A percentile compares a stretch with the other conserved stretches of the same genome.
These are phyloP conservation scores for Germaria angustata DNA, from an alignment of 2,888 invertebrate species.

Conservation along the genomic window DNA sequence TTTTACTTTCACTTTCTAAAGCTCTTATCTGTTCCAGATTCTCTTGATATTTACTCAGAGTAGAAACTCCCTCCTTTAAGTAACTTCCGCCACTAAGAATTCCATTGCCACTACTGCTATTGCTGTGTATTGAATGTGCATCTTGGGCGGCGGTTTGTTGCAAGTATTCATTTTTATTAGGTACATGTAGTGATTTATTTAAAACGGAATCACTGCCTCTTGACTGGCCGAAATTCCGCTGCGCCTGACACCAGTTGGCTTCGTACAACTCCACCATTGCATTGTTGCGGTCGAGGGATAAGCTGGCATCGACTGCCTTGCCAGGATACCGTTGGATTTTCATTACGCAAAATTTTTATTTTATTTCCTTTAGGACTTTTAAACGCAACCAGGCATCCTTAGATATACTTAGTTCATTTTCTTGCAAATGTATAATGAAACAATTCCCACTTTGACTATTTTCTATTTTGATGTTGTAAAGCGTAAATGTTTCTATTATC, in stretches of 20 bases:
- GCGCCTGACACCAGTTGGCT: conserved; percentile 91
- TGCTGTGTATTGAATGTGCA: neutral
- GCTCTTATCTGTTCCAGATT: conserved; percentile 81
- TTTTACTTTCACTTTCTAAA: conserved; percentile 80
- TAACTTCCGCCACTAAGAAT: conserved; percentile 71
- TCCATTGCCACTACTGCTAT: conserved; percentile 11
- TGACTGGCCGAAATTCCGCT: conserved; percentile 70
- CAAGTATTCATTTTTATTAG: conserved; percentile 27
- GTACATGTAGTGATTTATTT: conserved; percentile 27
- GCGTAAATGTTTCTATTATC: neutral
- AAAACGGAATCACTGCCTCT: conserved; percentile 18
- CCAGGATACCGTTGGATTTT: conserved; percentile 92
- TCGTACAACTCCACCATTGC: conserved; percentile 90
- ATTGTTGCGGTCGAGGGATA: conserved; percentile 85
- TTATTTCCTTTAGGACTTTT: neutral
- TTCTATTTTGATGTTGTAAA: neutral
- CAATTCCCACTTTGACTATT: neutral
- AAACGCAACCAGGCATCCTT: conserved; percentile 14
- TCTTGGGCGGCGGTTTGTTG: conserved; percentile 22
- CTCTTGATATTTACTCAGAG: conserved; percentile 84
- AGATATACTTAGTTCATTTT: neutral
- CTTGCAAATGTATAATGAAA: neutral
- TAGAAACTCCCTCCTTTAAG: conserved; percentile 75
- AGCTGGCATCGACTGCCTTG: conserved; percentile 86
- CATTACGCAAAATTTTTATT: conserved; percentile 80